Evolutionary conservation across 2,888 invertebrate genomes (phyloP), one percentile per base, ranked within the genome.

Genomic region (Cremastobaeus sp.): DNA sequence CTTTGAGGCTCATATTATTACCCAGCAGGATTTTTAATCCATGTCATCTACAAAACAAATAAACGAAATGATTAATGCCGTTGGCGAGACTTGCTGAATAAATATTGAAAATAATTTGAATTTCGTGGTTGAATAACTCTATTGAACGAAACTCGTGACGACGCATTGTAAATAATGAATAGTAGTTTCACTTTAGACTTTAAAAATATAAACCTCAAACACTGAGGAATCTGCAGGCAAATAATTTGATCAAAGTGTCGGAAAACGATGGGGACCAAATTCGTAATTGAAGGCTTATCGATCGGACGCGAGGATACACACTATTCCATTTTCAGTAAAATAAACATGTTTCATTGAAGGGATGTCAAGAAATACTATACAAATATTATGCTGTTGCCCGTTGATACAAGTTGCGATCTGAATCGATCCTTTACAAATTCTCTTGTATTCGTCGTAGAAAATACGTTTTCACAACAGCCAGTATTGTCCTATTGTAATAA

Each of bases 391-490:
- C 32, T 55, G 39, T 37, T 50, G 30, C 14, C 28, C 30, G 43
- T 52, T 71, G 50, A 59, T 59, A 45, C 39, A 45, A 52, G 30
- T 52, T 55, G 32, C 35, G 50, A 45, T 66, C 34, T 54, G 54
- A 54, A 54, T 54, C 17, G 41, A 14, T 28, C 59, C 59, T 72
- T 72, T 65, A 65, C 30, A 65, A 60, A 54, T 37, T 18, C 52
- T 35, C 11, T 47, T 59, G 37, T 39, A 47, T 71, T 71, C 39
- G 55, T 32, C 21, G 48, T 47, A 48, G 55, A 64, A 70, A 70
- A 71, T 59, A 65, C 54, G 52, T 59, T 59, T 72, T 45, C 45
- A 52, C 62, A 72, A 59, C 59, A 59, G 60, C 50, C 47, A 48
- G 47, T 32, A 62, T 60, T 71, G 41, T 55, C 41, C 48, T 30